A percentile compares a stretch with the other conserved stretches of the same genome.
phyloP scores from a whole-genome alignment of 1,140 invertebrate genomes.

The Drosophila elegans region DNA sequence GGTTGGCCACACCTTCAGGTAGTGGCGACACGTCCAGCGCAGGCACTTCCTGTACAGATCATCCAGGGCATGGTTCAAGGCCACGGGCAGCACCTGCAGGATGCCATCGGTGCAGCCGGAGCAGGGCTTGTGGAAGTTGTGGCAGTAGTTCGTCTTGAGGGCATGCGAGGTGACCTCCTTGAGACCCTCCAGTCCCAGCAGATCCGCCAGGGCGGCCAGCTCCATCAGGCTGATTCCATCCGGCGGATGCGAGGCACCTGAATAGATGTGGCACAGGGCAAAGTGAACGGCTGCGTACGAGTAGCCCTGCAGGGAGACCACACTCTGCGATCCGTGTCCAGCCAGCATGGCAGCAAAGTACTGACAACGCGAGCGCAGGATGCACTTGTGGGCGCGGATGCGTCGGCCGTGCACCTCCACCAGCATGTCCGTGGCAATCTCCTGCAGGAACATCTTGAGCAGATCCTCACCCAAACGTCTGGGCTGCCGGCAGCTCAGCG shows the following conservation, averaged over 20 bases:
- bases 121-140: slow-evolving; percentile 90
- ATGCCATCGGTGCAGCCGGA: slow-evolving; percentile 91
- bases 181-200: slow-evolving; percentile 94
- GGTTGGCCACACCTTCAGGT: slow-evolving; percentile 93
- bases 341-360: slow-evolving; percentile 96
- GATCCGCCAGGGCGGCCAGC: slow-evolving; percentile 93
- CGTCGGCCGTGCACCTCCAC: slow-evolving; percentile 91
- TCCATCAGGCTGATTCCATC: slow-evolving; percentile 94
- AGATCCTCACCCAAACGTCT: slow-evolving; percentile 92
- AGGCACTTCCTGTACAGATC: slow-evolving; percentile 94
- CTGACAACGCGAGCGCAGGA: slow-evolving; percentile 94
- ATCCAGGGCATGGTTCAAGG: slow-evolving; percentile 93
- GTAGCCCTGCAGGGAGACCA: slow-evolving; percentile 93
- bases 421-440: slow-evolving; percentile 93
- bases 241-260: slow-evolving; percentile 93
- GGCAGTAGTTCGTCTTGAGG: slow-evolving; percentile 95
- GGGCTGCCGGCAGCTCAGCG: slow-evolving; percentile 85
- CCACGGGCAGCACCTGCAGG: slow-evolving; percentile 92
- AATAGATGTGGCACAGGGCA: slow-evolving; percentile 96
- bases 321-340: slow-evolving; percentile 92
- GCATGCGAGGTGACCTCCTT: slow-evolving; percentile 95
- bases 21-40: slow-evolving; percentile 93
- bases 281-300: slow-evolving; percentile 94
- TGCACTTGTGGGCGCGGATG: slow-evolving; percentile 95
- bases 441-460: slow-evolving; percentile 94